Evolutionary conservation across 2,888 invertebrate species (phyloP), one percentile per base, ranked within the genome.

Genomic region (Mamestra brassicae): DNA sequence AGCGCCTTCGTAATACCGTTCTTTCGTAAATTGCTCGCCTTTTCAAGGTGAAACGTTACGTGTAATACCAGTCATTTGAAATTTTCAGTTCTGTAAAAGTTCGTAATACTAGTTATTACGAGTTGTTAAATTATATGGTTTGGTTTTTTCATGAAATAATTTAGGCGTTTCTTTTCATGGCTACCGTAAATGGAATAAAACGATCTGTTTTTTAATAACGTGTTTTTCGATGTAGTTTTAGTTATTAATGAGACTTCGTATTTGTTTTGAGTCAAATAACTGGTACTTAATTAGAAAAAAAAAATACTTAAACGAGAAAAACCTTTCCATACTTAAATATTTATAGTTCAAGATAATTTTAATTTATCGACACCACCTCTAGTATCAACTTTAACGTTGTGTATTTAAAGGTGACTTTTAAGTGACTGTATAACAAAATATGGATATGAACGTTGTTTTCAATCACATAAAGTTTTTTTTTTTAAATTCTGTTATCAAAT

Each of bases 51-150:
- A 69, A 68, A 52, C 47, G 54, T 60, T 66, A 67, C 42, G n/a
- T 60, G 54, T 68, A 71, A 73, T 73, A 57, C 47, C 55, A n/a
- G 76, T 76, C n/a, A 85, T 79, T 80, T 76, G 36, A 47, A 61
- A 60, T 70, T 68, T 78, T 73, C 58, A 50, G 73, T 61, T 45
- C 38, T 69, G 47, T 36, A 73, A 57, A 64, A 26, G 57, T 55
- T 34, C 45, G 34, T 71, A 66, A 83, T 74, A 62, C 54, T 54
- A 54, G 71, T 62, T 57, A 82, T 82, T 74, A 85, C 13, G 62
- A 7, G 36, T 68, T 34, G 45, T 64, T 57, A 58, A 74, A 74
- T 70, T 74, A 74, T 47, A 74, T 26, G 58, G 34, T 60, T 70
- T 34, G 52, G 13, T 17, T 50, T 69, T 62, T 69, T 66, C 26